These are phyloP conservation scores for Micronisus gabar DNA, from an alignment of 2,113 vertebrate genomes.

Conservation along the genomic window DNA sequence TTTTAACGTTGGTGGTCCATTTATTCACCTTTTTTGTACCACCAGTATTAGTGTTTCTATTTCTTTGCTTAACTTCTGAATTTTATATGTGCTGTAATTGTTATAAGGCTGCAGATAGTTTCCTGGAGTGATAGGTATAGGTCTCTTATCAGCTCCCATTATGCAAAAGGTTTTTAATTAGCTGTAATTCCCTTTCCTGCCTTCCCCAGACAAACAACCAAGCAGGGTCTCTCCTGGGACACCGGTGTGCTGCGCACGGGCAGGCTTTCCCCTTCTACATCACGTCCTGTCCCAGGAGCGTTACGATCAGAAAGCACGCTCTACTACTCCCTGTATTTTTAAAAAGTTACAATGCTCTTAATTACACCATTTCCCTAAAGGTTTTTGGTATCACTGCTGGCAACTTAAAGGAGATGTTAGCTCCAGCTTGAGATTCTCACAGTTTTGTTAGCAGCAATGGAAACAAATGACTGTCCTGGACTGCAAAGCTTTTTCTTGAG, in stretches of 20 bases:
- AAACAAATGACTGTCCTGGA: neutral
- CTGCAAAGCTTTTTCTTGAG: neutral
- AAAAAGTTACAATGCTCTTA: neutral
- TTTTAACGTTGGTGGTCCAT: neutral
- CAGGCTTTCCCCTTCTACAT: neutral
- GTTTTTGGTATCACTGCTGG: neutral
- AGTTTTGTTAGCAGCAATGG: neutral
- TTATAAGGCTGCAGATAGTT: neutral
- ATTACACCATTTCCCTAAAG: neutral
- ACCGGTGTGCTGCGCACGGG: rapidly evolving
- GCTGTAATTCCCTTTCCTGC: neutral
- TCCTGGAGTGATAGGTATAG: slow-evolving; percentile 1
- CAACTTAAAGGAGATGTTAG: neutral
- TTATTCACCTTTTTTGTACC: neutral
- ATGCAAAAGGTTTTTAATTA: slow-evolving; percentile 34
- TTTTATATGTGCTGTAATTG: neutral
- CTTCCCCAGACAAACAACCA: neutral
- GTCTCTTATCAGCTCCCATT: slow-evolving; percentile 4
- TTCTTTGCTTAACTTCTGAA: neutral
- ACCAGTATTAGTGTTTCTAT: neutral
- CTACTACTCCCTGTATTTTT: neutral
- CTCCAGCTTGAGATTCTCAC: neutral
- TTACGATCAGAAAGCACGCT: neutral
- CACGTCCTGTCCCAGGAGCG: rapidly evolving
- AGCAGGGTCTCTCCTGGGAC: neutral